These are phyloP conservation scores for Grapholita molesta DNA, from an alignment of 1,140 invertebrate species.

Conservation along the genomic window DNA sequence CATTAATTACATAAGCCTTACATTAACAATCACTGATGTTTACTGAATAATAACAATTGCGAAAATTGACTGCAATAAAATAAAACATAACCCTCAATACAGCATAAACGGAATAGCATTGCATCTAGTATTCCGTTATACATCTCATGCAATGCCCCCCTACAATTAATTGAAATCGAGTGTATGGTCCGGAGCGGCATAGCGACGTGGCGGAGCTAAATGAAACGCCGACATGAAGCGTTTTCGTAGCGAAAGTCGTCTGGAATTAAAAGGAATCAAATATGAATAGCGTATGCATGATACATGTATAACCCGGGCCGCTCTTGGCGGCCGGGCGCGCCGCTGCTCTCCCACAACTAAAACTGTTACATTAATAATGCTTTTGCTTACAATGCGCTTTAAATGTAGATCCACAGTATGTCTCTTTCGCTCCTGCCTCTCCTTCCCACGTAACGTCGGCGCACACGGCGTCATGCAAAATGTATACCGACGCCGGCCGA, in stretches of 20 bases:
- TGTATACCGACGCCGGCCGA: constrained; percentile 50
- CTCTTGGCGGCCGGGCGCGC: constrained; percentile 61
- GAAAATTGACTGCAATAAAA: too few species aligned
- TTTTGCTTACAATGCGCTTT: constrained; percentile 76
- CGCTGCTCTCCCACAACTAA: constrained; percentile 69
- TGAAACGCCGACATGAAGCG: constrained; percentile 45
- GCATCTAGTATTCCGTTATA: not conserved
- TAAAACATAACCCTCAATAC: not conserved
- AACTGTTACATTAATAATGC: constrained; percentile 76
- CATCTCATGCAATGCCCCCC: constrained; percentile 6
- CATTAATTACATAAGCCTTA: too few species aligned
- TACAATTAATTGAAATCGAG: constrained; percentile 15
- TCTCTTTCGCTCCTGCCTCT: constrained; percentile 42
- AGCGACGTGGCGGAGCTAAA: constrained; percentile 22
- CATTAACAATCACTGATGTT: too few species aligned
- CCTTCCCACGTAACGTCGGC: constrained; percentile 42
- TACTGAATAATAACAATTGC: too few species aligned
- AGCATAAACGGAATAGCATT: too few species aligned
- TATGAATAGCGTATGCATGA: constrained; percentile 73
- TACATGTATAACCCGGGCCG: constrained; percentile 62
- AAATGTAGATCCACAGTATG: constrained; percentile 70
- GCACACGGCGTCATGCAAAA: constrained; percentile 65
- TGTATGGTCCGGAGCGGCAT: constrained; percentile 18
- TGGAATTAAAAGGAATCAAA: constrained; percentile 76
- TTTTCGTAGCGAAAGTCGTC: constrained; percentile 61